Evolutionary conservation across 2,113 vertebrate genomes (phyloP), one percentile per base, ranked within the genome.

Genomic region (Tachysurus vachellii): DNA sequence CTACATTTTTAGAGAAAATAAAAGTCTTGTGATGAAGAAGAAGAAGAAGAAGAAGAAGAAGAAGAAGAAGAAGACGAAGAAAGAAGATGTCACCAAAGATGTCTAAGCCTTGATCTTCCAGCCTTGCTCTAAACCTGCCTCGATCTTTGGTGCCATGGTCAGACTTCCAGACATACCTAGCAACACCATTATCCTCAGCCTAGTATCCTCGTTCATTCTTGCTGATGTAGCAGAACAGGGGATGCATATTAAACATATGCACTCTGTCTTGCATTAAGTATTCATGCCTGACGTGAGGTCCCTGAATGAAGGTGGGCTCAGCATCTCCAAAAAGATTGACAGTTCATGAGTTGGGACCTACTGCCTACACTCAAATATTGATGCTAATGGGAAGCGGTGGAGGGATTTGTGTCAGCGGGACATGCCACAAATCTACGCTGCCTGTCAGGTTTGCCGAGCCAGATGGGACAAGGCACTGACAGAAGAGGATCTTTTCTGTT

Each of bases 331-430:
- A 57, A 86, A 68, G 88, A 83, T 82, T 83, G 85, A 86, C 88
- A 89, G 61, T 36, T 70, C 56, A 36, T 53, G 66, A 83, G 56
- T 54, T 75, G 54, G 80, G 86, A 76, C 80, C 80, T 54, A 21
- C 70, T 83, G 53, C 31, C 87, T 70, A 21, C 83, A 36, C 84
- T 89, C 84, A 89, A 89, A 86, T 83, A 86, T 86, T 86, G 88
- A 89, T 89, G 88, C 88, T 89, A 89, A 89, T 86, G 88, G 88
- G 88, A 85, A 80, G 84, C 85, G 50, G 84, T 83, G 80, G 79
- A 83, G 88, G 84, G 84, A 89, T 86, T 86, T 83, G 73, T 89
- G 88, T 89, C 88, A 89, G 85, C 71, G 80, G 85, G 88, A 88
- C 83, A 81, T 70, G 66, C 31, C 77, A 71, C 61, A 84, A 86